Conservation (phyloP, 2,888 invertebrate species). For the Drosophila conformis region DNA sequence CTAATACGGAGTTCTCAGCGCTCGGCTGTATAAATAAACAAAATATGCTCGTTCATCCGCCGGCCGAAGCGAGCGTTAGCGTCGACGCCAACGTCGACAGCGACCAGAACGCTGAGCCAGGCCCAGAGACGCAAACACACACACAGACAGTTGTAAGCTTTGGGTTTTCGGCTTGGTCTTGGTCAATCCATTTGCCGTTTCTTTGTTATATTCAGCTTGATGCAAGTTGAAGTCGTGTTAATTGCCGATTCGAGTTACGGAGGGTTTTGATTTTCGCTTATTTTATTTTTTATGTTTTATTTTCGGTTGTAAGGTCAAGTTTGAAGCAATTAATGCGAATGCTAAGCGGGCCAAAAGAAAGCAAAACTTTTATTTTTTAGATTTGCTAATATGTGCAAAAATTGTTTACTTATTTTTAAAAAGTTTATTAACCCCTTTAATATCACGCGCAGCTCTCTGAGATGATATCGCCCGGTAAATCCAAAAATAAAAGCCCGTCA, state of each 20-base stretch:
- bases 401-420: slow-evolving; percentile 34
- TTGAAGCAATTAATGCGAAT: slow-evolving; percentile 67
- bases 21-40: slow-evolving; percentile 82
- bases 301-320: slow-evolving; percentile 77
- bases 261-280: slow-evolving; percentile 18
- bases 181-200: slow-evolving; percentile 60
- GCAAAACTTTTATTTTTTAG: slow-evolving; percentile 56
- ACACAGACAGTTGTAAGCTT: slow-evolving; percentile 17
- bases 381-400: slow-evolving; percentile 41
- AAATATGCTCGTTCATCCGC: slow-evolving; percentile 62
- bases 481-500: slow-evolving; percentile 14
- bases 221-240: slow-evolving; percentile 67
- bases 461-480: slow-evolving; percentile 29
- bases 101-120: slow-evolving; percentile 49
- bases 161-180: slow-evolving; percentile 43
- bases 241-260: slow-evolving; percentile 64
- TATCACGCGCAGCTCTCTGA: slow-evolving; percentile 26
- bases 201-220: slow-evolving; percentile 47
- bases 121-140: slow-evolving; percentile 15
- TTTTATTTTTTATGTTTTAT: slow-evolving; percentile 31
- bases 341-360: slow-evolving; percentile 62
- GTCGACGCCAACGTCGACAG: slow-evolving; percentile 37
- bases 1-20: slow-evolving; percentile 79
- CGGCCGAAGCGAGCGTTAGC: slow-evolving; percentile 42
- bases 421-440: slow-evolving; percentile 70